phyloP scores from a whole-genome alignment of 2,797 vertebrate species.

The Helostoma temminkii region DNA sequence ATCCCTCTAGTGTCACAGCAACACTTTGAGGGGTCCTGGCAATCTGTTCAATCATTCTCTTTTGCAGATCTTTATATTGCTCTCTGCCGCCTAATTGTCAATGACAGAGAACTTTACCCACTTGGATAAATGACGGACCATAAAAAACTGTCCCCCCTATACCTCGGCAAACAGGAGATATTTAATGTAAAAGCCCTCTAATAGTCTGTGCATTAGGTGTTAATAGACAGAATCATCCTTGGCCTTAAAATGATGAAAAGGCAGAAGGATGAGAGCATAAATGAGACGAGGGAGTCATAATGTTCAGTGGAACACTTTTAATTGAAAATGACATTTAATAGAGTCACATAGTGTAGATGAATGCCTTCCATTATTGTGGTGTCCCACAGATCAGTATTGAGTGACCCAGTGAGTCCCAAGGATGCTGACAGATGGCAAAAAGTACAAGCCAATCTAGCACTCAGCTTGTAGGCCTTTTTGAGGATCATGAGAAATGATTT shows the following conservation, averaged over 20 bases:
- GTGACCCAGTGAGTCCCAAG: not conserved
- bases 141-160: conserved; percentile 52
- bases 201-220: conserved; percentile 62
- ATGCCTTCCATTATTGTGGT: conserved; percentile 35
- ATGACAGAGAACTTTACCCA: conserved; percentile 68
- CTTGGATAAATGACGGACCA: conserved; percentile 62
- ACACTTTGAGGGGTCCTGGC: conserved; percentile 59
- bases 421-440: not conserved
- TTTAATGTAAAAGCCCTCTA: conserved; percentile 63
- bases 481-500: not conserved
- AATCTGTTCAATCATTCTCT: conserved; percentile 69
- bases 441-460: not conserved
- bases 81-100: conserved; percentile 77
- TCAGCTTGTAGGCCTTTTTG: conserved; percentile 3
- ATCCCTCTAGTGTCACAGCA: conserved; percentile 46
- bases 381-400: conserved; percentile 31
- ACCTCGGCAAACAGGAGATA: conserved; percentile 43
- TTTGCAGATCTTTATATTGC: conserved; percentile 58
- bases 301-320: conserved; percentile 55
- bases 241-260: conserved; percentile 54
- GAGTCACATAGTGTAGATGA: conserved; percentile 34
- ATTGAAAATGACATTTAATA: conserved; percentile 61
- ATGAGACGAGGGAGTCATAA: conserved; percentile 49
- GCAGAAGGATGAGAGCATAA: conserved; percentile 39
- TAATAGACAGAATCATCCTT: conserved; percentile 53